Percentiles rank a stretch among this genome's conserved stretches.
Evolutionary conservation across 2,113 vertebrate genomes (phyloP).

Genomic region (Sylvietta virens): DNA sequence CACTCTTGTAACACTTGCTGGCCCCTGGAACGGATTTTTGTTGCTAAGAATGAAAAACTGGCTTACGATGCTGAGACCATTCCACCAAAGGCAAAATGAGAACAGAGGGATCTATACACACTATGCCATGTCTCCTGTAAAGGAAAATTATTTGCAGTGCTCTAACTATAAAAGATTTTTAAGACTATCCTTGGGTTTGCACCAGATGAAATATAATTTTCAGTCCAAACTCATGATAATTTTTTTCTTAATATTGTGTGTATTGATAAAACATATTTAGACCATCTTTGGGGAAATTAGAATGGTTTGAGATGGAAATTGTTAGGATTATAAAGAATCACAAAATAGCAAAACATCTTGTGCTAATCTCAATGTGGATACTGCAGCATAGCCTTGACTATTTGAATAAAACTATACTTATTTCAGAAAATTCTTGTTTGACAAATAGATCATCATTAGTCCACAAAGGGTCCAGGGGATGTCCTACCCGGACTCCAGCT

Average conservation of each 20-base stretch:
- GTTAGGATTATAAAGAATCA: background rate
- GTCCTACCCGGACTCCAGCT: background rate
- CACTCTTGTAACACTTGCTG: background rate
- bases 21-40: background rate
- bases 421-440: background rate
- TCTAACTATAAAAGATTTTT: background rate
- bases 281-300: background rate
- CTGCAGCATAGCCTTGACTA: background rate
- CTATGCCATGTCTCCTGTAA: background rate
- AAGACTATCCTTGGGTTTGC: background rate
- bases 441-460: background rate
- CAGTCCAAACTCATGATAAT: background rate
- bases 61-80: accelerated
- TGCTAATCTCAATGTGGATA: background rate
- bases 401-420: background rate
- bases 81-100: background rate
- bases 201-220: background rate
- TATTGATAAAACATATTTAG: background rate
- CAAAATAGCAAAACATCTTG: background rate
- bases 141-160: background rate
- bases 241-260: background rate
- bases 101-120: background rate
- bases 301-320: background rate
- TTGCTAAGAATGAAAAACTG: background rate
- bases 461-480: no score